Base-by-base conservation (phyloP, 2,113 vertebrate species). In the Aptenodytes forsteri region DNA sequence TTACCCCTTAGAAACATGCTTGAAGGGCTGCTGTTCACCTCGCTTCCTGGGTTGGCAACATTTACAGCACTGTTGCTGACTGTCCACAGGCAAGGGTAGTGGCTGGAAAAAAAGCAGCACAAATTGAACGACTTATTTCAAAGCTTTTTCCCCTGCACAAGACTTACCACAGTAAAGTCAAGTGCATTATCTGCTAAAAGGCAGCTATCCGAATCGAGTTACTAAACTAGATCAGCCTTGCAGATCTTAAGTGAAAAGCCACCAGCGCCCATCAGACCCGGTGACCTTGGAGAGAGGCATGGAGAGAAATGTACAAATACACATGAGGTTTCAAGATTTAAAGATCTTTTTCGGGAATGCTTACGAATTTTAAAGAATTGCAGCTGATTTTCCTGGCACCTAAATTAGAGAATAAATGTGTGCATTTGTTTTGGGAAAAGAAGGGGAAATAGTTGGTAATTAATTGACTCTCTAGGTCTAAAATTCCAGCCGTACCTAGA, bases 41-140 rank as follows among this genome's bases (percentile, higher is more conserved):
- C 98, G 0, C 96, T 96, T 66, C 98, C 97, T 1, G 98, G 73
- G 46, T 78, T 98, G 26, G 69, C 30, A 9, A 98, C 96, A 46
- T 97, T 98, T 11, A 98, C 96, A 7, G 97, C 89, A 25, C 97
- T 96, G 80, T 97, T 98, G 96, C 98, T 98, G 86, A 99, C 98
- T 27, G 99, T 98, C 99, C 99, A 99, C 82, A 99, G 98, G 96
- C 99, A 99, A 2, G 99, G 98, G 75, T 99, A 99, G 97, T 99
- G 99, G 97, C 99, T 99, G 98, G 38, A 62, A 84, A 96, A 85
- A 92, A 91, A 88, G 40, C 20, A 77, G 46, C 46, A 80, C 27
- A 85, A 30, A 50, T 50, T 70, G 30, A 91, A 66, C 64, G 0
- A 23, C 1, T 85, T 66, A 16, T 64, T 66, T 83, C 19, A 91